Evolutionary conservation across 1,140 invertebrate species (phyloP).

Genomic region (Antheraea mylitta): DNA sequence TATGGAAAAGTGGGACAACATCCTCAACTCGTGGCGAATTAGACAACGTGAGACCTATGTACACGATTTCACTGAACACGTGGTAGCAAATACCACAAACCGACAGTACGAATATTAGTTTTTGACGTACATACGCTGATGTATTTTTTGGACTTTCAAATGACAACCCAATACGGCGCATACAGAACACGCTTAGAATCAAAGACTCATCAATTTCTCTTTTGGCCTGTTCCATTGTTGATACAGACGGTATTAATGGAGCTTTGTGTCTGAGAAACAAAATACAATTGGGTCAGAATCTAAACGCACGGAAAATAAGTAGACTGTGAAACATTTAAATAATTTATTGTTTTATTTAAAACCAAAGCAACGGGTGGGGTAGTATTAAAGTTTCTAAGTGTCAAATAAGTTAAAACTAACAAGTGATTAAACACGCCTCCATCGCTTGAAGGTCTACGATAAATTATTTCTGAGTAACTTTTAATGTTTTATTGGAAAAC

Average conservation of each 20-base stretch:
- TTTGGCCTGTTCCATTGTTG: conserved; percentile 42
- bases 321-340: conserved; percentile 25
- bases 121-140: conserved; percentile 37
- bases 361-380: conserved; percentile 17
- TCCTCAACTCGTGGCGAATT: conserved; percentile 63
- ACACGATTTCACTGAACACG: conserved; percentile 63
- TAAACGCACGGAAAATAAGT: conserved; percentile 20
- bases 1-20: conserved; percentile 67
- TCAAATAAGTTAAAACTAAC: conserved; percentile 6
- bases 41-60: conserved; percentile 55
- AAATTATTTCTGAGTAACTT: background rate
- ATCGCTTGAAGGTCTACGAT: background rate
- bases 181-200: conserved; percentile 47
- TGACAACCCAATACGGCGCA: conserved; percentile 57
- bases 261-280: conserved; percentile 20
- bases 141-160: conserved; percentile 39
- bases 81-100: conserved; percentile 58
- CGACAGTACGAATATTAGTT: conserved; percentile 50
- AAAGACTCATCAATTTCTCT: conserved; percentile 56
- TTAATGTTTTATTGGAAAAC: background rate
- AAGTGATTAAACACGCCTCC: conserved; percentile 7
- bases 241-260: conserved; percentile 38
- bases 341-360: conserved; percentile 25
- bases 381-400: conserved; percentile 1
- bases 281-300: conserved; percentile 20